Base-by-base conservation (phyloP, 2,888 invertebrate species). In the Nephrocerus scutellatus region DNA sequence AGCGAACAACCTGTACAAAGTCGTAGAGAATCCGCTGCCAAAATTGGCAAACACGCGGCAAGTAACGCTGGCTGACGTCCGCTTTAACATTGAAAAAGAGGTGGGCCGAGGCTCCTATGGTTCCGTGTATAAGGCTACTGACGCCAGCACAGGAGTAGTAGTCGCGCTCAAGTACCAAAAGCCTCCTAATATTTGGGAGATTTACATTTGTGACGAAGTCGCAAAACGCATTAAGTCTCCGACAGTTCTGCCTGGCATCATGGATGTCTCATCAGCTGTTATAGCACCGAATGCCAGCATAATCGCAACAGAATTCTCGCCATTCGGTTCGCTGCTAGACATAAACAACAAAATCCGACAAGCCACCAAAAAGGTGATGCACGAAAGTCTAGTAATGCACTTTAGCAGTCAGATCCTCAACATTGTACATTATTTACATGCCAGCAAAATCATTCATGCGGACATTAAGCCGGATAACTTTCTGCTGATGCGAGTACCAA, bases 391-490 rank as follows among this genome's bases (percentile, higher is more conserved):
- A 37, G 82, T 82, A 24, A 79, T 88, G 63, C 80, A 86, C 61
- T 77, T 91, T 54, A 84, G 86, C 13, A 79, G 85, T 19, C 89
- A 93, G 66, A 82, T 93, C 72, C 71, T 93, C 49, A 78, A 81
- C 48, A 85, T 92, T 47, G 76, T 95, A 12, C 80, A 87, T 56
- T 79, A 84, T 48, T 73, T 96, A 56, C 93, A 95, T 62, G 77
- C 80, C 56, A 84, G 85, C 54, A 77, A 82, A 60, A 90, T 96
- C 45, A 90, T 96, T 48, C 96, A 96, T 61, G 93, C 87, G 2
- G 96, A 96, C 62, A 83, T 96, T 33, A 96, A 96, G 62, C 95
- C 96, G 0, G 96, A 96, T 60, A 96, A 96, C 70, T 88, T 95
- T 63, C 73, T 95, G 48, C 65, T 95, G 16, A 80, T 79, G 77